Evolutionary conservation across 2,888 invertebrate species (phyloP), one percentile per base, ranked within the genome.

Genomic region (Brachyopa scutellaris): DNA sequence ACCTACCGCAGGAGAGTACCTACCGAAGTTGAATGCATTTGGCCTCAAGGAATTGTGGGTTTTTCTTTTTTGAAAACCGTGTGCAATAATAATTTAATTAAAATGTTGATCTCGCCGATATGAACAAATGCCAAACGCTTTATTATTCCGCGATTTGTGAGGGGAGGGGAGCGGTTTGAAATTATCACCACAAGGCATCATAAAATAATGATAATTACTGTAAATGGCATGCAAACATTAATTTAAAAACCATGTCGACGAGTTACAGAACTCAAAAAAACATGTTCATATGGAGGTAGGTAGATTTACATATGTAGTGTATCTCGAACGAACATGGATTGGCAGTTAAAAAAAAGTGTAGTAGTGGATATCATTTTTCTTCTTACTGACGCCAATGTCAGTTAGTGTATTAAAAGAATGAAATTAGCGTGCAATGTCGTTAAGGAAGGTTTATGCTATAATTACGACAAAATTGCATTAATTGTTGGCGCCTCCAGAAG

Each of bases 81-180:
- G 74, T 74, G 74, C 66, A 74, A 74, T 66, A 57, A 74, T 76
- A 76, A 76, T 76, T 76, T 76, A 76, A 76, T 76, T 76, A 76
- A 76, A 76, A 59, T 59, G 67, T 76, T 76, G 49, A 67, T 76
- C 67, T 67, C 45, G 51, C 49, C 51, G 67, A 76, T 67, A 51
- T 67, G 29, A 51, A 53, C 59, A n/a, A n/a, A 59, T 66, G 73
- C 49, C 55, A 64, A 47, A 45, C 29, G 21, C 9, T 70, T 61
- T 55, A 19, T 64, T 55, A 19, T 64, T 13, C 1, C 11, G n/a
- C 8, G 1, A 15, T 23, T 13, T 2, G 8, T 47, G 29, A n/a
- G n/a, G n/a, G n/a, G n/a, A 29, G 8, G 45, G 42, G 42, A 9
- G 57, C 19, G n/a, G 51, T 49, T 33, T 51, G 73, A 49, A 42